phyloP scores from a whole-genome alignment of 1,140 invertebrate genomes.

The Glossosoma conforme region DNA sequence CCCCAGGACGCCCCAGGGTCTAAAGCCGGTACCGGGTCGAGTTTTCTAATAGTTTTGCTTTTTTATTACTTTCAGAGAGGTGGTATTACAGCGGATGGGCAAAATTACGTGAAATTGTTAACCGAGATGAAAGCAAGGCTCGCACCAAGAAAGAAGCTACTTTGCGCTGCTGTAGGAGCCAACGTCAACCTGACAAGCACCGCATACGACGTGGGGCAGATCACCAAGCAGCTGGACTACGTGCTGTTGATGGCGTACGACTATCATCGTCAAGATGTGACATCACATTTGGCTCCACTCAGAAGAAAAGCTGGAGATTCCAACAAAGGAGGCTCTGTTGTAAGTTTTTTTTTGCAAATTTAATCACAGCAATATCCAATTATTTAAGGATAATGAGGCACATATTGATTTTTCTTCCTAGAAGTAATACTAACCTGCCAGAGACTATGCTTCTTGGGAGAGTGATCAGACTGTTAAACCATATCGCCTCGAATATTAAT shows the following conservation, averaged over 20 bases:
- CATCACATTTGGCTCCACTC: slow-evolving; percentile 50
- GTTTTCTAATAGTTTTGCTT: not conserved
- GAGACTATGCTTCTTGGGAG: too few relatives aligned
- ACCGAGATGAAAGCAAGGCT: slow-evolving; percentile 49
- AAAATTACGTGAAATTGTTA: slow-evolving; percentile 48
- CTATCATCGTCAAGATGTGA: slow-evolving; percentile 50
- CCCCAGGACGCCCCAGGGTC: too few relatives aligned
- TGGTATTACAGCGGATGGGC: slow-evolving; percentile 43
- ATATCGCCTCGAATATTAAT: too few relatives aligned
- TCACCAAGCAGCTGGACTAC: slow-evolving; percentile 52
- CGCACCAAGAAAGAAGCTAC: slow-evolving; percentile 37
- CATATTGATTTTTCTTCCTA: too few relatives aligned
- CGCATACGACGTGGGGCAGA: slow-evolving; percentile 53
- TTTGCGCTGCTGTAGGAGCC: slow-evolving; percentile 52
- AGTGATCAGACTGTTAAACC: too few relatives aligned
- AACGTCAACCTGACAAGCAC: slow-evolving; percentile 38
- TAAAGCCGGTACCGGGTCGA: too few relatives aligned
- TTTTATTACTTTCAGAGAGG: slow-evolving; percentile 43
- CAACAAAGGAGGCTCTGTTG: slow-evolving; percentile 36
- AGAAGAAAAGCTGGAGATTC: slow-evolving; percentile 35
- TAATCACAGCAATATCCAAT: too few relatives aligned
- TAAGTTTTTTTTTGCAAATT: slow-evolving; percentile 22
- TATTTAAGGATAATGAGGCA: too few relatives aligned
- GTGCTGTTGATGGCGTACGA: slow-evolving; percentile 37
- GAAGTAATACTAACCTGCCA: too few relatives aligned